Conservation (phyloP, 2,113 vertebrate species). For the Nibea albiflora region DNA sequence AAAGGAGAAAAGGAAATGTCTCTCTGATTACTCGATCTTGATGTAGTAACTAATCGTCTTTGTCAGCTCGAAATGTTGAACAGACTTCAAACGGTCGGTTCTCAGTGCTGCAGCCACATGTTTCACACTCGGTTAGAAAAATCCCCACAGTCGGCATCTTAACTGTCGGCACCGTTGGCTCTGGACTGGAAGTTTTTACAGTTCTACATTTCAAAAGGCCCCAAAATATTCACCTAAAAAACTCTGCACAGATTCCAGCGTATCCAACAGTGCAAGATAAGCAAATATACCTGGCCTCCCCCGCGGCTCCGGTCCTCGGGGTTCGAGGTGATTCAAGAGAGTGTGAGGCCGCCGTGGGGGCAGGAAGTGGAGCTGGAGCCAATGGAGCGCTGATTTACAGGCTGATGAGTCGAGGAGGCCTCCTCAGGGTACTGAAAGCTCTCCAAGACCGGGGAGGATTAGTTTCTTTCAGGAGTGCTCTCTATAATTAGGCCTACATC, state of each 20-base stretch:
- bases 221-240: constrained; percentile 18
- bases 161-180: neutral
- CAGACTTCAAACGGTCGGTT: constrained; percentile 28
- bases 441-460: constrained; percentile 42
- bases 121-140: constrained; percentile 35
- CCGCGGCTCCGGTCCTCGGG: neutral
- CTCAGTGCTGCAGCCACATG: constrained; percentile 19
- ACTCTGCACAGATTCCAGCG: constrained; percentile 15
- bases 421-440: constrained; percentile 35
- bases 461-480: constrained; percentile 51
- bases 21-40: constrained; percentile 37
- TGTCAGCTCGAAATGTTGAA: constrained; percentile 28
- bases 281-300: constrained; percentile 37
- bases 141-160: constrained; percentile 38
- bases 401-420: constrained; percentile 59
- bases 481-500: constrained; percentile 60
- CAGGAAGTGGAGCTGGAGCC: constrained; percentile 26
- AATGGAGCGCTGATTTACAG: constrained; percentile 61
- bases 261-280: constrained; percentile 38
- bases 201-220: constrained; percentile 20
- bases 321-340: constrained; percentile 35
- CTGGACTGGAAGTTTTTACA: constrained; percentile 23
- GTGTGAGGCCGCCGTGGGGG: constrained; percentile 21
- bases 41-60: constrained; percentile 26
- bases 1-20: constrained; percentile 31